Base-by-base conservation (phyloP, 1,140 invertebrate genomes). In the Bacillus rossius region DNA sequence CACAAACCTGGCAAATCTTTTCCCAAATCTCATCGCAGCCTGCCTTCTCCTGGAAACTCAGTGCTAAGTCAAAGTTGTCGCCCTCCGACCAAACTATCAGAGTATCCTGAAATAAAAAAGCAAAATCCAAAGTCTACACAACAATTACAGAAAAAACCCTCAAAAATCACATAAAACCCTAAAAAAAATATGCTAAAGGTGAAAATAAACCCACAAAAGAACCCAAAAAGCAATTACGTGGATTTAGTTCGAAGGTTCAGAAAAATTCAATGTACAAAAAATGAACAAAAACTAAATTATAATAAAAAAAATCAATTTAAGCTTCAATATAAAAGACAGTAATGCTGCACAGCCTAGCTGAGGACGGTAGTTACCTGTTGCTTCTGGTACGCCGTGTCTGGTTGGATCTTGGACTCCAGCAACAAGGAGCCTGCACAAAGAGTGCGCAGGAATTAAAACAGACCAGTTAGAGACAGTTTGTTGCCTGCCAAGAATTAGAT, bases 21-120 rank as follows among this genome's bases (percentile, higher is more conserved):
- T 97, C 96, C 97, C 97, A 99, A 66, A 99, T 98, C 78, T 99
- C 97, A 84, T 99, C 96, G 81, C 98, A 99, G 72, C 98, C 97
- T 59, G 90, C 92, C 78, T 98, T 99, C 77, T 99, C 97, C 84
- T 99, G 98, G 81, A 99, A 99, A 82, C 95, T 98, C 62, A 99
- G 78, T 41, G 98, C 98, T 68, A 99, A 82, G 78, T 99, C 97
- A 78, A 96, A 98, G 73, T 98, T 97, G 69, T 99, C 97, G 57
- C 94, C 94, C 79, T 99, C 97, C 13, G 97, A 98, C 98, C 98
- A 99, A n/a, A 99, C 97, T 73, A 99, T 99, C 58, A 99, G 78
- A 34, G 96, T 99, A 72, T 99, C 96, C 83, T 86, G 67, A 47
- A 76, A 75, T n/a, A n/a, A 64, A 56, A 61, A 63, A 67, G 48